Evolutionary conservation across 2,797 vertebrate genomes (phyloP).

Genomic region (Cynopterus sphinx): DNA sequence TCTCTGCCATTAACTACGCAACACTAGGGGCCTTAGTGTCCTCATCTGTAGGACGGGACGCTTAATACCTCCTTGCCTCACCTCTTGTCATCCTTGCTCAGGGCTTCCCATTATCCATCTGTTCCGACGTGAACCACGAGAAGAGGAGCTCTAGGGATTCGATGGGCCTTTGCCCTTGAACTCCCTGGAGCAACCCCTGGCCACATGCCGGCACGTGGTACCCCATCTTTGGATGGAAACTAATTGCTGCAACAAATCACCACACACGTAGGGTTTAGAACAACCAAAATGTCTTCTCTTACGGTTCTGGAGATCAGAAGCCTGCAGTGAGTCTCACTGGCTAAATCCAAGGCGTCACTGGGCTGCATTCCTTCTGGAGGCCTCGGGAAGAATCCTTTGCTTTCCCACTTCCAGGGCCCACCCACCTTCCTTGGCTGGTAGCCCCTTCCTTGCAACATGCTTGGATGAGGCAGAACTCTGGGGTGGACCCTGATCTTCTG

Average conservation of each 20-base stretch:
- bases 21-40: background rate
- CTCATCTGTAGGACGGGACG: background rate
- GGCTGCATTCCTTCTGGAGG: background rate
- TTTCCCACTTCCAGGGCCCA: background rate
- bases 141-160: background rate
- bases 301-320: background rate
- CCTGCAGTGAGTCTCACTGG: background rate
- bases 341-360: background rate
- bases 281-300: background rate
- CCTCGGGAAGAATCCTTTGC: background rate
- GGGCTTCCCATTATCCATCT: background rate
- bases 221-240: background rate
- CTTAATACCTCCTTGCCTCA: background rate
- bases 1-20: background rate
- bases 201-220: background rate
- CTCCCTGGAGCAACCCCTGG: background rate
- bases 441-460: background rate
- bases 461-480: background rate
- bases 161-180: background rate
- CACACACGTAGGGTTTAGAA: background rate
- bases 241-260: background rate
- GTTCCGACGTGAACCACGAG: background rate
- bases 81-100: background rate
- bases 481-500: background rate
- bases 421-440: background rate